A percentile compares a stretch with the other conserved stretches of the same genome.
phyloP scores from a whole-genome alignment of 2,113 vertebrate species.

The Copsychus sechellarum region DNA sequence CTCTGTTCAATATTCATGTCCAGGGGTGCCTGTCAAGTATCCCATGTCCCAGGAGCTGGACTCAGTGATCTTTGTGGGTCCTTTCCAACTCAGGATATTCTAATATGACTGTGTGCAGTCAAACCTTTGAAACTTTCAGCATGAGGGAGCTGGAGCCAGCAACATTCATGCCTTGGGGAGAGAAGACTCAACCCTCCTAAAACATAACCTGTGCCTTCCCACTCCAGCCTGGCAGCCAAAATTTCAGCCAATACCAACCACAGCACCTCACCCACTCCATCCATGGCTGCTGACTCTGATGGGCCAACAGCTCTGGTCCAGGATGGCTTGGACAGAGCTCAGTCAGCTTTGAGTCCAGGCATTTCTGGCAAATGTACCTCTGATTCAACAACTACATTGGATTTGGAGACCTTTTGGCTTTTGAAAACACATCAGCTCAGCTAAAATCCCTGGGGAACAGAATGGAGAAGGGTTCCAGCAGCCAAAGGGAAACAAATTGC shows the following conservation, averaged over 20 bases:
- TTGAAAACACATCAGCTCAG: not conserved
- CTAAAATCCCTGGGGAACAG: not conserved
- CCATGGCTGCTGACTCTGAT: not conserved
- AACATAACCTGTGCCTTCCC: not conserved
- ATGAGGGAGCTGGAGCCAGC: not conserved
- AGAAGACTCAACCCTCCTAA: not conserved
- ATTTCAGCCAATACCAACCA: not conserved
- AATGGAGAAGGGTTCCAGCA: not conserved
- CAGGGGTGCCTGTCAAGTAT: not conserved
- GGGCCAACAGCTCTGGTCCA: not conserved
- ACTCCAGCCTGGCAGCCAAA: not conserved
- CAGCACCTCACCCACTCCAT: not conserved
- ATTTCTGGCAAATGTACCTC: not conserved
- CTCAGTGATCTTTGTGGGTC: not conserved
- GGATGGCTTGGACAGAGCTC: not conserved
- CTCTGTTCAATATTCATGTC: not conserved
- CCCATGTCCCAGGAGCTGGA: not conserved
- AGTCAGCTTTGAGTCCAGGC: not conserved
- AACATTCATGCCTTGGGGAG: not conserved
- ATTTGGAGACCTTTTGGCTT: not conserved
- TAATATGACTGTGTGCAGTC: not conserved
- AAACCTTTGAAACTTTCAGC: not conserved
- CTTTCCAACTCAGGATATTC: not conserved
- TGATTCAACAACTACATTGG: not conserved
- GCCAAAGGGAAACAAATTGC: not conserved